Percentiles rank a stretch among this genome's conserved stretches.
phyloP scores from a whole-genome alignment of 2,797 vertebrate species.

The Apodemus agrarius region DNA sequence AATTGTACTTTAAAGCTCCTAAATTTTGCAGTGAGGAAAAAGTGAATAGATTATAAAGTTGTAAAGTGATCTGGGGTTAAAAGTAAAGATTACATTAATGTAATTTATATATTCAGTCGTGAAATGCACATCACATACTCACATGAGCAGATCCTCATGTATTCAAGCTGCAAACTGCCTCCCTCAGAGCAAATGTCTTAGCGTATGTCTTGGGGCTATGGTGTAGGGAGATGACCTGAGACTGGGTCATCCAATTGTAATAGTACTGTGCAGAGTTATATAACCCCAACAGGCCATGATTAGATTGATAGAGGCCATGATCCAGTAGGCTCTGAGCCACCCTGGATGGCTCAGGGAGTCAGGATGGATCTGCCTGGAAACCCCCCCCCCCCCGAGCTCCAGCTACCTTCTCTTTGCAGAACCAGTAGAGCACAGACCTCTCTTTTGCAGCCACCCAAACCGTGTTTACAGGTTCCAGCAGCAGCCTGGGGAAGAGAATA shows the following conservation, averaged over 20 bases:
- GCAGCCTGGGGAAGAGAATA: background rate
- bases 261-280: background rate
- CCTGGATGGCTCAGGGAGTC: too few species aligned
- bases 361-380: accelerated
- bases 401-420: background rate
- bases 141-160: accelerated
- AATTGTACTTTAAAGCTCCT: conserved; percentile 53
- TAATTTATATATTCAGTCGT: background rate
- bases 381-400: background rate
- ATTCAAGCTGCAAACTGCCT: too few species aligned
- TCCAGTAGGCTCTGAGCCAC: accelerated
- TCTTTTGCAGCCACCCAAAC: background rate
- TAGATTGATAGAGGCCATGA: accelerated
- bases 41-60: background rate
- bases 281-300: background rate
- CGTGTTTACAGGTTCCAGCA: background rate
- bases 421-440: background rate
- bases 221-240: background rate
- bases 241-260: background rate
- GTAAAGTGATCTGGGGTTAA: background rate
- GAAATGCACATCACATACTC: background rate
- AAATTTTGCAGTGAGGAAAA: conserved; percentile 42
- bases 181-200: background rate
- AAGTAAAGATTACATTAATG: conserved; percentile 29
- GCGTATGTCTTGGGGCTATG: background rate